Percentiles rank a stretch among this genome's conserved stretches.
Evolutionary conservation across 2,888 invertebrate species (phyloP).

Genomic region (Platypus cylindrus): DNA sequence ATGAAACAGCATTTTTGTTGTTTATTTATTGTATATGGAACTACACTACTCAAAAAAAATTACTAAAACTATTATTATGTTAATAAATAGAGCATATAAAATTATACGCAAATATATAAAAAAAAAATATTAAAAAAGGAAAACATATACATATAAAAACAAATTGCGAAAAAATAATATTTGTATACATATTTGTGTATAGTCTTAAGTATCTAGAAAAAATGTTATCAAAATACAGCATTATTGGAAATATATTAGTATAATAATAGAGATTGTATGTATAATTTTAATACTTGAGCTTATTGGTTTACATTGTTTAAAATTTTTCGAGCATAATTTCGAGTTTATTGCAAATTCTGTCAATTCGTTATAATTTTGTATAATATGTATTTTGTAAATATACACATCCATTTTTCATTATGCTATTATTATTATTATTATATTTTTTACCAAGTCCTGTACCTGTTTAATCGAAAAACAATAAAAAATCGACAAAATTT

Average conservation of each 20-base stretch:
- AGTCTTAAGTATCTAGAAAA: slow-evolving; percentile 22
- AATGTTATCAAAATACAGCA: slow-evolving; percentile 22
- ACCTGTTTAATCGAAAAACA: too few relatives aligned
- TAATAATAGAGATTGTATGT: too few relatives aligned
- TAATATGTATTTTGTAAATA: too few relatives aligned
- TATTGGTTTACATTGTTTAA: too few relatives aligned
- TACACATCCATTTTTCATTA: too few relatives aligned
- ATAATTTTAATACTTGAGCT: slow-evolving; percentile 15
- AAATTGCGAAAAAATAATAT: slow-evolving; percentile 11
- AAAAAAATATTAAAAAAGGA: slow-evolving; percentile 12
- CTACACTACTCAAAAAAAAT: slow-evolving; percentile 23
- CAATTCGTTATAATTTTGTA: too few relatives aligned
- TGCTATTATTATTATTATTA: too few relatives aligned
- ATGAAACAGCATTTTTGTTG: slow-evolving; percentile 11
- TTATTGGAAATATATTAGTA: slow-evolving; percentile 14
- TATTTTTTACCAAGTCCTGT: too few relatives aligned
- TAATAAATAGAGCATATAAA: slow-evolving; percentile 21
- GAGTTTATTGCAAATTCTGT: too few relatives aligned
- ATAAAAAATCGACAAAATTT: too few relatives aligned
- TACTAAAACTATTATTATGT: slow-evolving; percentile 24
- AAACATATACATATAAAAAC: slow-evolving; percentile 9
- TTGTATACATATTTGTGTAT: slow-evolving; percentile 15
- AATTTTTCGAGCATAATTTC: too few relatives aligned
- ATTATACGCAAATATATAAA: slow-evolving; percentile 16
- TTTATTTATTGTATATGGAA: slow-evolving; percentile 19